Percentiles rank a stretch among this genome's conserved stretches.
Conservation (phyloP, 2,888 invertebrate genomes). For the Nebria salina region DNA sequence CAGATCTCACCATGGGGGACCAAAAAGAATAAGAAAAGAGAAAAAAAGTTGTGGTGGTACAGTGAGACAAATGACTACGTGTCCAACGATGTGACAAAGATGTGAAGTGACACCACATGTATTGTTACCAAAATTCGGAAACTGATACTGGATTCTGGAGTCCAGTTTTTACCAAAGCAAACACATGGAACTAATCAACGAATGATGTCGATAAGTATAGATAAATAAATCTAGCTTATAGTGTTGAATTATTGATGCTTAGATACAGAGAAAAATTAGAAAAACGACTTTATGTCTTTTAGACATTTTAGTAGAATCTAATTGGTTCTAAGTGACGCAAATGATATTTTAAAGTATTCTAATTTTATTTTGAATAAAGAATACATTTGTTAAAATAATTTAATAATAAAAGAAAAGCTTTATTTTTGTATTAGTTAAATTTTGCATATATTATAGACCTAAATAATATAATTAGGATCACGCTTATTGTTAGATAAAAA, state of each 20-base stretch:
- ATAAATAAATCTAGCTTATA: not conserved
- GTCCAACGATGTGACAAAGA: slow-evolving; percentile 9
- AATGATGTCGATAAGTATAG: not conserved
- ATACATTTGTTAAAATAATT: no score
- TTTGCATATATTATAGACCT: not conserved
- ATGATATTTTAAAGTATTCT: no score
- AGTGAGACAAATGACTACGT: slow-evolving; percentile 6
- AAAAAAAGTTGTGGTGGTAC: not conserved
- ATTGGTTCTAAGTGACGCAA: no score
- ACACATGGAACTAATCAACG: not conserved
- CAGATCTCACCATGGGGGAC: not conserved
- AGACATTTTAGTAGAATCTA: no score
- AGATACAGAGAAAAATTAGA: no score
- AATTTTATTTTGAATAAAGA: no score
- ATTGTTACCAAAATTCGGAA: slow-evolving; percentile 16
- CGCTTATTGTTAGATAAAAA: not conserved
- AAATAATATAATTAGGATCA: not conserved
- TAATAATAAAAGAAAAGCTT: no score
- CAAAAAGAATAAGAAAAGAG: slow-evolving; percentile 8
- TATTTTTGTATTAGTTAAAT: no score
- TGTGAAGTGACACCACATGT: not conserved
- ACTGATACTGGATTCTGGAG: not conserved
- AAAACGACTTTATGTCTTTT: no score
- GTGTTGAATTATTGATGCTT: not conserved
- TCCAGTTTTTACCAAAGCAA: not conserved